Conservation (phyloP, 1,140 invertebrate species). For the Yoshiicerus persimilis region DNA sequence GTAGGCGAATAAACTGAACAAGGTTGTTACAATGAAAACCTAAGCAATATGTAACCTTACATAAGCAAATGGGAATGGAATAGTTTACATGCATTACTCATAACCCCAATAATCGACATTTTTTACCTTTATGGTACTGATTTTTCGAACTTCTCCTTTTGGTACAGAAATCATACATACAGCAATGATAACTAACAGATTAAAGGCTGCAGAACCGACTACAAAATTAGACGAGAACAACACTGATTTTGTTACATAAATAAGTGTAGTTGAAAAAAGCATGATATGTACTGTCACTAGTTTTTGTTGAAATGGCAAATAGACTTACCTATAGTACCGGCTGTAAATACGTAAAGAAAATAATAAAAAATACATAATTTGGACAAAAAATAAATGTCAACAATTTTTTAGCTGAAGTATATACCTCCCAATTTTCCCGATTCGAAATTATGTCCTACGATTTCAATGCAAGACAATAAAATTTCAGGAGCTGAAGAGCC, state of each 20-base stretch:
- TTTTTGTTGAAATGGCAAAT: no score
- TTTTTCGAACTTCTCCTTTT: constrained; percentile 56
- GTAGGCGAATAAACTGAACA: constrained; percentile 64
- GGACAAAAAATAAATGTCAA: no score
- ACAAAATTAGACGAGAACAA: no score
- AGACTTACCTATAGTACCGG: constrained; percentile 60
- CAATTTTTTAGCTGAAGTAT: no score
- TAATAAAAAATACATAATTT: no score
- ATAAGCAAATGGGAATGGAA: no score
- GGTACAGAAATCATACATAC: constrained; percentile 62
- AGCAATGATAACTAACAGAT: constrained; percentile 63
- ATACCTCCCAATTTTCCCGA: constrained; percentile 62
- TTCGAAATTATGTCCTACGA: constrained; percentile 59
- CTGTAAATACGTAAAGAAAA: no score
- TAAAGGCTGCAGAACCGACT: constrained; percentile 66
- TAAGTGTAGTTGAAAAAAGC: no score
- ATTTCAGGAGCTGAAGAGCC: constrained; percentile 68
- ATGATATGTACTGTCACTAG: no score
- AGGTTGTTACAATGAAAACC: constrained; percentile 62
- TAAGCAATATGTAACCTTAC: neutral
- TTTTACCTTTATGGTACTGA: constrained; percentile 57
- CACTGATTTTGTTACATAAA: no score
- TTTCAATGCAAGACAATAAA: constrained; percentile 65
- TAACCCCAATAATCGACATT: no score
- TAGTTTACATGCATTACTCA: neutral